A percentile compares a stretch with the other conserved stretches of the same genome.
Evolutionary conservation across 2,113 vertebrate species (phyloP).

Genomic region (Aphyosemion australe): DNA sequence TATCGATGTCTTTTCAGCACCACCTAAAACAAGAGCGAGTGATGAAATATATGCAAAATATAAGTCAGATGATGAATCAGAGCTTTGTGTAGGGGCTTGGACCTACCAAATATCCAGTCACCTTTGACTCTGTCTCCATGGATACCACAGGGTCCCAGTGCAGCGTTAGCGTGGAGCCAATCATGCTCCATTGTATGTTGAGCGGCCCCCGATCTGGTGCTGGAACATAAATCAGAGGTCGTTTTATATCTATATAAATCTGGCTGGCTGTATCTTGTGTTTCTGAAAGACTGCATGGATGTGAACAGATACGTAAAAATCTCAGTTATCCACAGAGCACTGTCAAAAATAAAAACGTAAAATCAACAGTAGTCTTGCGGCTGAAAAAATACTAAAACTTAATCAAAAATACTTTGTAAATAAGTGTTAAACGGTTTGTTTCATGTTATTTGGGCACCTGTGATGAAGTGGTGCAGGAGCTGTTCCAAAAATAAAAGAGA

Average conservation of each 20-base stretch:
- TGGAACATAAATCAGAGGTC: constrained; percentile 51
- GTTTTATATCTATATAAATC: background rate
- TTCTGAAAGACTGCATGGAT: background rate
- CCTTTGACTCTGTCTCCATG: constrained; percentile 91
- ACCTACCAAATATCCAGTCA: constrained; percentile 92
- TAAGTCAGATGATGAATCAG: constrained; percentile 12
- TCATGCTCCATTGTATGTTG: constrained; percentile 91
- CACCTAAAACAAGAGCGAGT: constrained; percentile 75
- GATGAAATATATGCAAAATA: constrained; percentile 16
- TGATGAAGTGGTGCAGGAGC: background rate
- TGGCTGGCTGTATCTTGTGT: background rate
- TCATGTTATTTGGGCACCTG: no score
- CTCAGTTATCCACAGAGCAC: background rate
- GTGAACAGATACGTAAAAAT: background rate
- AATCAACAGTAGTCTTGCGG: background rate
- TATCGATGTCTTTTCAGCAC: constrained; percentile 86
- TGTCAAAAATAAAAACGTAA: background rate
- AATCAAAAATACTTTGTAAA: background rate
- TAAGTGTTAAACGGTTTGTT: background rate
- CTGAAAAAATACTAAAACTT: background rate
- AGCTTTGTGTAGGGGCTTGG: background rate
- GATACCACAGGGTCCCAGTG: constrained; percentile 94
- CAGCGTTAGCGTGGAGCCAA: constrained; percentile 86
- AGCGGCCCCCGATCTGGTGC: constrained; percentile 91
- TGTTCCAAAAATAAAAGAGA: background rate